Base-by-base conservation (phyloP, 1,140 invertebrate species). In the Agrilus planipennis region DNA sequence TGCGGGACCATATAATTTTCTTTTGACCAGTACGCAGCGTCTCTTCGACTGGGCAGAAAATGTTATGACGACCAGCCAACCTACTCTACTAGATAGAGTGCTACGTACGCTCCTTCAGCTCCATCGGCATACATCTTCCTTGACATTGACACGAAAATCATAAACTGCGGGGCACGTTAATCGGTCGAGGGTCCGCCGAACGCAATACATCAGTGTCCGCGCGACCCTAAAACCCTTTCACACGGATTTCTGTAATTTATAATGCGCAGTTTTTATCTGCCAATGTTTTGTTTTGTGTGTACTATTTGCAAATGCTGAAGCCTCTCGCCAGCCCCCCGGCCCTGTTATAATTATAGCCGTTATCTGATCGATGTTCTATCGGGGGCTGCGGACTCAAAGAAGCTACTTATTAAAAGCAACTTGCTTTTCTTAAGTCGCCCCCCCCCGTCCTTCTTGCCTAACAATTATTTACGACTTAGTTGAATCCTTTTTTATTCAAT, bases 301-400 rank as follows among this genome's bases (percentile, higher is more conserved):
- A n/a, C 6, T 25, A 25, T 25, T 25, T 25, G 23, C 23, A n/a
- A 25, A 25, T 7, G 23, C n/a, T 6, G n/a, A n/a, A n/a, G n/a
- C n/a, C 34, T 12, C 18, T 7, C 10, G 14, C 19, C 14, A 22
- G 11, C 34, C 34, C n/a, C 4, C 11, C 18, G 34, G 18, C 6
- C 17, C 12, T 9, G 11, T 36, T 36, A 36, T 36, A 36, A 36
- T 36, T 36, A 36, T 21, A 22, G 15, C 17, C 18, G 20, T 36
- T 36, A 36, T 36, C 34, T 36, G 34, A 36, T 36, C 34, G 18
- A 36, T 36, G 34, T 36, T 21, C 20, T 36, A 36, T 36, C 34
- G 18, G 34, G 23, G 34, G 18, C 34, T 21, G 16, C 23, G 23
- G 20, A 9, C 18, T 3, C 2, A 21, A 36, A 36, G 34, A 21